Evolutionary conservation across 2,888 invertebrate species (phyloP).

Genomic region (Desoria tigrina): DNA sequence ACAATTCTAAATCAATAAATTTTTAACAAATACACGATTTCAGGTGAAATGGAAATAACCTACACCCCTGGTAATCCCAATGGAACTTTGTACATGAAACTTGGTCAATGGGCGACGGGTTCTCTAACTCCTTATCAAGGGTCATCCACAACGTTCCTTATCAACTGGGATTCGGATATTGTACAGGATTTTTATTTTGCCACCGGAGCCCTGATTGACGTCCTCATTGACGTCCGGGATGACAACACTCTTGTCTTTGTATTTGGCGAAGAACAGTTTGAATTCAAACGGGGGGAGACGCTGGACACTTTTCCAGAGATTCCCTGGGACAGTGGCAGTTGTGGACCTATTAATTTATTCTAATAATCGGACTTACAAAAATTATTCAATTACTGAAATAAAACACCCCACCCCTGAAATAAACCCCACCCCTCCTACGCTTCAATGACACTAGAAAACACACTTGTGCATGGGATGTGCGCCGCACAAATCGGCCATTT

Average conservation of each 20-base stretch:
- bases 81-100: background rate
- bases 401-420: no score
- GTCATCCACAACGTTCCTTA: background rate
- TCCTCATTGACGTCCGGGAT: background rate
- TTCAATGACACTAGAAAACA: no score
- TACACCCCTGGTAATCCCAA: background rate
- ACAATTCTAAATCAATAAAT: no score
- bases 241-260: background rate
- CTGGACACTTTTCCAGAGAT: background rate
- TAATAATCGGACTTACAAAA: no score
- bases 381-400: no score
- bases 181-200: background rate
- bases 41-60: background rate
- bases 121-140: background rate
- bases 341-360: no score
- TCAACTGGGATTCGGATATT: background rate
- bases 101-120: background rate
- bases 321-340: background rate
- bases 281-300: background rate
- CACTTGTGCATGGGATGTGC: no score
- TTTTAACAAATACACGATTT: no score
- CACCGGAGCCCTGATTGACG: background rate
- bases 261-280: background rate
- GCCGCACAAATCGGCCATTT: no score
- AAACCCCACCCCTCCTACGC: no score